These are phyloP conservation scores for Heterodera schachtii DNA, from an alignment of 1,140 invertebrate species.

Conservation along the genomic window DNA sequence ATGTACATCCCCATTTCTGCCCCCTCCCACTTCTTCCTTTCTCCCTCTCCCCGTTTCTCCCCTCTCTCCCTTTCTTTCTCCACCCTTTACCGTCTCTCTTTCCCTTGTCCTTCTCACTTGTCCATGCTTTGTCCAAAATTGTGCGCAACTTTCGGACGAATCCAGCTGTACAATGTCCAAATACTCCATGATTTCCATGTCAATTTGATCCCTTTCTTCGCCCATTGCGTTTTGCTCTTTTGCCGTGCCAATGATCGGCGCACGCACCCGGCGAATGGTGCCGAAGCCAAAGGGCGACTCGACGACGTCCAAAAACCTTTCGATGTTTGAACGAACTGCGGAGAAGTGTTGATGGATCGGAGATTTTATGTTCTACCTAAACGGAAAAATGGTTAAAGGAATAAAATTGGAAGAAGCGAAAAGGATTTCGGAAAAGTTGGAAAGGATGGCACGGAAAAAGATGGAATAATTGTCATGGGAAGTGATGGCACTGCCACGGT, in stretches of 20 bases:
- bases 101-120: not conserved
- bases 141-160: not conserved
- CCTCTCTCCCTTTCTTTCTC: too few species aligned
- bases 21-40: too few species aligned
- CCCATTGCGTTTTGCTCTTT: not conserved
- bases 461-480: too few species aligned
- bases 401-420: too few species aligned
- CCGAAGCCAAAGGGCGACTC: slow-evolving; percentile 5
- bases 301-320: not conserved
- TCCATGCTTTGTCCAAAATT: slow-evolving; percentile 10
- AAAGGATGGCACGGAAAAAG: too few species aligned
- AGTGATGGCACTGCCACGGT: too few species aligned
- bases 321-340: not conserved
- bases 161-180: not conserved
- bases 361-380: not conserved
- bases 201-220: not conserved
- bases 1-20: too few species aligned
- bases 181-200: slow-evolving; percentile 7
- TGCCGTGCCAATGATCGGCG: not conserved
- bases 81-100: not conserved
- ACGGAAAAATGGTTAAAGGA: too few species aligned
- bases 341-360: not conserved
- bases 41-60: too few species aligned
- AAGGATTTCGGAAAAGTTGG: too few species aligned
- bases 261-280: not conserved